These are phyloP conservation scores for Corythornis cristatus DNA, from an alignment of 2,113 vertebrate species.

Conservation along the genomic window DNA sequence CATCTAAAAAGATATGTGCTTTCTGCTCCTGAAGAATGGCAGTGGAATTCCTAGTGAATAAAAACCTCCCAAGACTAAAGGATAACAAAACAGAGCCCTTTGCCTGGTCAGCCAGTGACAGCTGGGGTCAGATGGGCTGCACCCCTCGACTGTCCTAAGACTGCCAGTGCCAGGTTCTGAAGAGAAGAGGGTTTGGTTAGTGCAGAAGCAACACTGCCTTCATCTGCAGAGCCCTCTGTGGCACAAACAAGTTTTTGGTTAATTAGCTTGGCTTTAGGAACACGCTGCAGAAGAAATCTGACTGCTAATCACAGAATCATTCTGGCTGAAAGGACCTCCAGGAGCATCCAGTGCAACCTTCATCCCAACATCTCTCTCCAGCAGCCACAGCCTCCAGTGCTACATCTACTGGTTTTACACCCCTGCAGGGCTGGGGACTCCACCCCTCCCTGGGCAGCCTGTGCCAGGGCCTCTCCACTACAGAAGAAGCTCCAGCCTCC, in stretches of 20 bases:
- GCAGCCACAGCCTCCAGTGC: no score
- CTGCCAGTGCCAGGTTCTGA: not conserved
- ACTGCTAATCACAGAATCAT: not conserved
- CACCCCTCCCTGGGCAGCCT: no score
- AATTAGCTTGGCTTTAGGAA: not conserved
- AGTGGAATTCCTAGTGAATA: not conserved
- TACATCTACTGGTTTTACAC: no score
- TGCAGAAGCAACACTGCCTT: not conserved
- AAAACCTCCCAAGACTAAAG: not conserved
- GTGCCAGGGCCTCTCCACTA: no score
- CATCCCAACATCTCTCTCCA: no score
- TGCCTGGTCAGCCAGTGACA: not conserved
- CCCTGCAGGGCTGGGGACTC: no score
- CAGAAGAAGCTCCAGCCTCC: not conserved
- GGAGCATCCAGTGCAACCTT: no score
- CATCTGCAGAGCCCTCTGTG: not conserved
- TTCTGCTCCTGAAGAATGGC: not conserved
- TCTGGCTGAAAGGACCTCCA: no score
- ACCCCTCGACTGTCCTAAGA: not conserved
- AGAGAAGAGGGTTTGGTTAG: not conserved
- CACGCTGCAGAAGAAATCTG: not conserved
- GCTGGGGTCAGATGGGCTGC: not conserved
- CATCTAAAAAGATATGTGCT: not conserved
- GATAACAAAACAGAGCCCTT: not conserved
- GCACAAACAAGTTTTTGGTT: not conserved